These are phyloP conservation scores for Dipodomys stephensi DNA, from an alignment of 2,113 vertebrate genomes.

Conservation along the genomic window DNA sequence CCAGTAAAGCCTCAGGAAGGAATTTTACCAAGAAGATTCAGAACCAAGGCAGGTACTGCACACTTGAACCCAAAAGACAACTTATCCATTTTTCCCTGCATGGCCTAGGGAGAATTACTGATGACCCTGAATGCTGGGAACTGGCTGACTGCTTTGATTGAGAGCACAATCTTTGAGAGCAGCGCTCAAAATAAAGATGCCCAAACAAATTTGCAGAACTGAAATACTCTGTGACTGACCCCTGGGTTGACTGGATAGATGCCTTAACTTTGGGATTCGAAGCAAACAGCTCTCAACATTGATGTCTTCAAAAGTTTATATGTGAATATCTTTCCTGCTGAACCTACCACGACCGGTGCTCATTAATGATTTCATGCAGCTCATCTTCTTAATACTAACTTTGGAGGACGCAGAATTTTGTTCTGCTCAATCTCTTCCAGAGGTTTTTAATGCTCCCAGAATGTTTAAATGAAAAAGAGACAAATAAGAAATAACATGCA, in stretches of 20 bases:
- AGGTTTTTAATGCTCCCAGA: too few relatives aligned
- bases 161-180: background rate
- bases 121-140: background rate
- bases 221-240: background rate
- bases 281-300: background rate
- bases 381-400: conserved; percentile 1
- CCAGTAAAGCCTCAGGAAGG: conserved; percentile 91
- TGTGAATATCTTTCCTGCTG: background rate
- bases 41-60: background rate
- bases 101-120: fast-evolving
- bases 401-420: background rate
- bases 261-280: background rate
- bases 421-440: background rate
- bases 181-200: background rate
- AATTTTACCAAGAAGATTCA: background rate
- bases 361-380: background rate
- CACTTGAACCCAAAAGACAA: background rate
- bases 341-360: background rate
- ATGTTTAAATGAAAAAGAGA: too few relatives aligned
- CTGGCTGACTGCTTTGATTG: background rate
- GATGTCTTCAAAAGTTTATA: background rate
- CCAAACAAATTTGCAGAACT: background rate
- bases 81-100: background rate
- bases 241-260: background rate
- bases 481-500: background rate